A percentile compares a stretch with the other conserved stretches of the same genome.
Evolutionary conservation across 2,888 invertebrate genomes (phyloP).

Genomic region (Salpingus planirostris): DNA sequence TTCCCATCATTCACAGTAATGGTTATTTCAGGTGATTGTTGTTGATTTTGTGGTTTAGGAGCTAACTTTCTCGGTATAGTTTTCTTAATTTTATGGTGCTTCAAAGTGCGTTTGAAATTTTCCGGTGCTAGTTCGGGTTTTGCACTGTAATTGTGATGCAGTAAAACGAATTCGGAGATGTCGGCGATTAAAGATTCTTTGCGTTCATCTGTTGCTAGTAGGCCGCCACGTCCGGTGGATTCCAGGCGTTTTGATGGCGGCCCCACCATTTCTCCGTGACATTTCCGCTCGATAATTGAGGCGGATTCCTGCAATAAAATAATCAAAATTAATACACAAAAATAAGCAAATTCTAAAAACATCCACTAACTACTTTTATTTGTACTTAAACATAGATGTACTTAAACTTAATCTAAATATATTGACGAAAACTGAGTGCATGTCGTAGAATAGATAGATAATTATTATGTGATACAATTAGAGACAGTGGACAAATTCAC

Average conservation of each 20-base stretch:
- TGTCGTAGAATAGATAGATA: not conserved
- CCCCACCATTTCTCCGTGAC: slow-evolving; percentile 76
- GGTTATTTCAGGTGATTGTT: slow-evolving; percentile 65
- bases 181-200: slow-evolving; percentile 23
- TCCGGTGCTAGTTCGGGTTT: slow-evolving; percentile 18
- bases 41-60: slow-evolving; percentile 50
- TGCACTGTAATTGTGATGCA: slow-evolving; percentile 36
- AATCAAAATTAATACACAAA: too few relatives aligned
- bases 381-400: too few relatives aligned
- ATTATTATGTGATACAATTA: slow-evolving; percentile 1
- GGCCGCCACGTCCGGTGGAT: slow-evolving; percentile 54
- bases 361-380: too few relatives aligned
- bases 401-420: too few relatives aligned
- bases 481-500: slow-evolving; percentile 12
- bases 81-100: too few relatives aligned
- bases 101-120: slow-evolving; percentile 17
- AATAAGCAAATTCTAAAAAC: too few relatives aligned
- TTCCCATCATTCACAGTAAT: slow-evolving; percentile 58
- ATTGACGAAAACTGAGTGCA: too few relatives aligned
- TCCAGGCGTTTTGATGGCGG: slow-evolving; percentile 76
- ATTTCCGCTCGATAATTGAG: slow-evolving; percentile 42
- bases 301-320: slow-evolving; percentile 39
- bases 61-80: too few relatives aligned
- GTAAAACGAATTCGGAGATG: slow-evolving; percentile 34
- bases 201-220: slow-evolving; percentile 23